phyloP scores from a whole-genome alignment of 2,888 invertebrate species.

The Stenodera caucasica region DNA sequence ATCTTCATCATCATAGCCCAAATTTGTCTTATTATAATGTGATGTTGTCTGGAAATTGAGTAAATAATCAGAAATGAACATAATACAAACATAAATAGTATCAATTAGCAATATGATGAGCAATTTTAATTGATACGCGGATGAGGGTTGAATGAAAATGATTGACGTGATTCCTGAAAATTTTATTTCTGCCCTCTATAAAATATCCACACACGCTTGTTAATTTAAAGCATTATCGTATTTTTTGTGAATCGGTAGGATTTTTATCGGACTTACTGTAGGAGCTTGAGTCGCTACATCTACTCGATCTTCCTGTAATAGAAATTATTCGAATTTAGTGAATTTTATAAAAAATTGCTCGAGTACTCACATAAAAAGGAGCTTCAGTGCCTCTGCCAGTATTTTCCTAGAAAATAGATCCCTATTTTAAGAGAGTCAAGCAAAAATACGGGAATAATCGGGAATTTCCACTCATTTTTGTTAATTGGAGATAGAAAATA shows the following conservation, averaged over 20 bases:
- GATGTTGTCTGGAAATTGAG: neutral
- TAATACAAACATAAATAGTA: too few species aligned
- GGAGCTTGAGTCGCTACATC: neutral
- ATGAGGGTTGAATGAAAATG: neutral
- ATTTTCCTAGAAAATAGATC: neutral
- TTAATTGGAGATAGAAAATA: neutral
- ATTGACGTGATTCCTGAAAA: neutral
- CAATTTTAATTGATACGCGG: neutral
- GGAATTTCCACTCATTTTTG: neutral
- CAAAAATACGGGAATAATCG: too few species aligned
- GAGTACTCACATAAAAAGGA: too few species aligned
- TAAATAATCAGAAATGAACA: too few species aligned
- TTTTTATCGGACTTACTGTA: neutral
- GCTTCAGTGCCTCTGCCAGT: neutral
- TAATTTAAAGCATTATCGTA: neutral
- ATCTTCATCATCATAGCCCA: constrained; percentile 1
- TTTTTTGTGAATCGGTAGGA: too few species aligned
- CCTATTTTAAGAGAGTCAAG: too few species aligned
- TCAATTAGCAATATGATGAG: too few species aligned
- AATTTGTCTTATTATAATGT: neutral
- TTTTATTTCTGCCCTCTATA: neutral
- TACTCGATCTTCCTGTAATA: neutral
- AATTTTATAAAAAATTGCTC: neutral
- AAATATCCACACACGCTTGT: neutral
- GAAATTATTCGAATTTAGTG: neutral